Evolutionary conservation across 1,140 invertebrate genomes (phyloP).

Genomic region (Microplitis demolitor): DNA sequence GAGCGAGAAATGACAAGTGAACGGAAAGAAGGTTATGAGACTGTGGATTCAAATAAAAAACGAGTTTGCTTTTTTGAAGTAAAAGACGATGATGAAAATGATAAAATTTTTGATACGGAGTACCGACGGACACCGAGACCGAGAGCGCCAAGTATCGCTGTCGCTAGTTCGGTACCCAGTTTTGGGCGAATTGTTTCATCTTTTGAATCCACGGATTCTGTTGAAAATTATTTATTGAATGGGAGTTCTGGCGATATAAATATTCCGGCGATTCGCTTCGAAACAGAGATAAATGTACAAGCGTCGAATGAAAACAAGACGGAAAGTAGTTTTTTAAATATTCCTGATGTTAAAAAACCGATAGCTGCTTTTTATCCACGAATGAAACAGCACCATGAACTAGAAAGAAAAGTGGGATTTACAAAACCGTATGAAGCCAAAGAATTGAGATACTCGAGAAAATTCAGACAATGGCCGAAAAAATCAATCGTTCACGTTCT

Average conservation of each 20-base stretch:
- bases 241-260: background rate
- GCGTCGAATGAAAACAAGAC: background rate
- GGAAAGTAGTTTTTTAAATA: background rate
- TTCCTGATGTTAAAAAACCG: background rate
- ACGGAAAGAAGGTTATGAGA: background rate
- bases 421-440: background rate
- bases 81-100: background rate
- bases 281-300: background rate
- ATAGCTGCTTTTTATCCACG: slow-evolving; percentile 10
- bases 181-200: slow-evolving; percentile 36
- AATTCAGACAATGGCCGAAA: slow-evolving; percentile 8
- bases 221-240: slow-evolving; percentile 8
- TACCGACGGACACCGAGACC: background rate
- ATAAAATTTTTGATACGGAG: background rate
- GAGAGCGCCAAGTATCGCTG: slow-evolving; percentile 33
- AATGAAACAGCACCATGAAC: background rate
- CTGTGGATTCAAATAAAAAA: background rate
- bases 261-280: background rate
- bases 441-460: background rate
- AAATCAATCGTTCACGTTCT: slow-evolving; percentile 21
- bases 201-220: slow-evolving; percentile 27
- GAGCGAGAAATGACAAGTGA: background rate
- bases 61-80: background rate
- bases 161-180: slow-evolving; percentile 32
- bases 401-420: background rate